Percentiles rank a stretch among this genome's conserved stretches.
These are phyloP conservation scores for Macquaria australasica DNA, from an alignment of 2,113 vertebrate genomes.

Conservation along the genomic window DNA sequence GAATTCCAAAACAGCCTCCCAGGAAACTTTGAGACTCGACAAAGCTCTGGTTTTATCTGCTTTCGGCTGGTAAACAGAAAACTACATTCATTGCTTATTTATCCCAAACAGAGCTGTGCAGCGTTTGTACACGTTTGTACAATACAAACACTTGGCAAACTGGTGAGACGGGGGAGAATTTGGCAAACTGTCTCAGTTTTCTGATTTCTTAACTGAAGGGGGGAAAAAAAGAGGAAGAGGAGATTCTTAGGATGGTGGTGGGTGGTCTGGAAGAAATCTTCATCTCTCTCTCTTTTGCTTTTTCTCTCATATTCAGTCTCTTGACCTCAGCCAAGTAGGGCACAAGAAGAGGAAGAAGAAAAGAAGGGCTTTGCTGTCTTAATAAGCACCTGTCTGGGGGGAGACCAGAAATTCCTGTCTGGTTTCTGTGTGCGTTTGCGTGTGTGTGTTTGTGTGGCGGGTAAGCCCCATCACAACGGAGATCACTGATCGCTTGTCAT, in stretches of 20 bases:
- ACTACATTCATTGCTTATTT: constrained; percentile 51
- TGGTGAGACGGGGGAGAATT: constrained; percentile 9
- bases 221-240: constrained; percentile 8
- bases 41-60: constrained; percentile 38
- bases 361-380: constrained; percentile 64
- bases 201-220: neutral
- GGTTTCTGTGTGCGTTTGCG: constrained; percentile 53
- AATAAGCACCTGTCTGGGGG: constrained; percentile 74
- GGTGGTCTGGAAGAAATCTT: constrained; percentile 69
- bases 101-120: constrained; percentile 43
- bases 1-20: constrained; percentile 45
- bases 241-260: constrained; percentile 33
- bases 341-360: constrained; percentile 30
- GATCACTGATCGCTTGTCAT: constrained; percentile 66
- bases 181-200: constrained; percentile 11
- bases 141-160: constrained; percentile 43
- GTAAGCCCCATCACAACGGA: constrained; percentile 50
- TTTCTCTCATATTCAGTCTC: constrained; percentile 48
- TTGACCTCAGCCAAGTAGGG: constrained; percentile 63
- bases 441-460: constrained; percentile 44
- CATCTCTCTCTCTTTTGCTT: constrained; percentile 25
- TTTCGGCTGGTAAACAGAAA: constrained; percentile 44
- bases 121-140: constrained; percentile 4
- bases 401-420: constrained; percentile 75
- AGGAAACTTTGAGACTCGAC: constrained; percentile 23